A percentile compares a stretch with the other conserved stretches of the same genome.
Conservation (phyloP, 1,140 invertebrate genomes). For the Scaptomyza montana region DNA sequence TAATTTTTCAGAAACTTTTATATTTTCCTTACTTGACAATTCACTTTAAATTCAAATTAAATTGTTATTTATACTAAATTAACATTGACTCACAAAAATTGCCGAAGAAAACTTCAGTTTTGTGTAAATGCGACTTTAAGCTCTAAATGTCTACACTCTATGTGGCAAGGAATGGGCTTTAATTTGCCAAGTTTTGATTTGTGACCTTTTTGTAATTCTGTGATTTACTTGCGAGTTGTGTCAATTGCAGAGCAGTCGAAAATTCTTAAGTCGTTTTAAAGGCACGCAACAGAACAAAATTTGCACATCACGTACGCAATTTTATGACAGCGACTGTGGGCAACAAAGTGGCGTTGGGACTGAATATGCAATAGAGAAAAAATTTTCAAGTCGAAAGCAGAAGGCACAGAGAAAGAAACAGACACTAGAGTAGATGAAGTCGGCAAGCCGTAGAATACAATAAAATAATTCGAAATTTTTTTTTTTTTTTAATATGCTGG, state of each 20-base stretch:
- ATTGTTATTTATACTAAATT: slow-evolving; percentile 44
- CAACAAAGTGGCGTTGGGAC: slow-evolving; percentile 61
- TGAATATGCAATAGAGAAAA: background rate
- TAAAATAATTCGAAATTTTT: slow-evolving; percentile 71
- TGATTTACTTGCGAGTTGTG: slow-evolving; percentile 26
- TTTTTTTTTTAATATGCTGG: slow-evolving; percentile 71
- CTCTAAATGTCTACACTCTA: slow-evolving; percentile 11
- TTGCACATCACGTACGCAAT: slow-evolving; percentile 66
- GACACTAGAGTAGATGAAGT: slow-evolving; percentile 37
- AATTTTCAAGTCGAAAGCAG: background rate
- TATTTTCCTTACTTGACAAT: slow-evolving; percentile 4
- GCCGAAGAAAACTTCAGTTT: slow-evolving; percentile 17
- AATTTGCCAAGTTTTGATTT: slow-evolving; percentile 17
- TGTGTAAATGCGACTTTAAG: slow-evolving; percentile 2
- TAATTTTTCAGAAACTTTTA: slow-evolving; percentile 27
- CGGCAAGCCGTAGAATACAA: slow-evolving; percentile 62
- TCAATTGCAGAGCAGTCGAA: slow-evolving; percentile 16
- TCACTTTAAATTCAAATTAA: slow-evolving; percentile 34
- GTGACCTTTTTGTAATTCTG: slow-evolving; percentile 15
- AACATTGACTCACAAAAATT: slow-evolving; percentile 28
- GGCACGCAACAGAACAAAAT: slow-evolving; percentile 7
- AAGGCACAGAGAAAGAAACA: background rate
- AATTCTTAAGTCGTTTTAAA: slow-evolving; percentile 35
- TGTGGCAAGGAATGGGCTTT: background rate
- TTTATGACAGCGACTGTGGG: slow-evolving; percentile 72